phyloP scores from a whole-genome alignment of 2,797 vertebrate species.

The Semotilus atromaculatus region DNA sequence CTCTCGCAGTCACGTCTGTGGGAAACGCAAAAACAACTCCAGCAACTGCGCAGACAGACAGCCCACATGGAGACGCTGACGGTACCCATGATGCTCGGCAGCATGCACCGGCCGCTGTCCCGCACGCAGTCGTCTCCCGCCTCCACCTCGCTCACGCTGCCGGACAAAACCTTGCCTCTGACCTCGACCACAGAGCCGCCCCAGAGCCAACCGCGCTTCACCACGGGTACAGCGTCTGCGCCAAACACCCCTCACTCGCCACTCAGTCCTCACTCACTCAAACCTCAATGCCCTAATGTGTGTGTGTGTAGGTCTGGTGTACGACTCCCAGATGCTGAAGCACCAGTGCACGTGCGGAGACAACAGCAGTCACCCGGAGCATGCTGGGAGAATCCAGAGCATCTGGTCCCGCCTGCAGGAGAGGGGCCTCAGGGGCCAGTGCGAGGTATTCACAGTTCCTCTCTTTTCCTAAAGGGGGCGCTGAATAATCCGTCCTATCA shows the following conservation, averaged over 20 bases:
- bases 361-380: constrained; percentile 95
- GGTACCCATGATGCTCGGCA: constrained; percentile 76
- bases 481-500: background rate
- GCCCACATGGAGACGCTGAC: constrained; percentile 79
- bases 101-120: constrained; percentile 85
- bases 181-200: constrained; percentile 78
- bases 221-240: constrained; percentile 80
- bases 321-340: constrained; percentile 96
- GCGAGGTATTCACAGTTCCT: constrained; percentile 82
- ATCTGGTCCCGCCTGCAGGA: constrained; percentile 97
- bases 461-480: background rate
- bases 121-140: constrained; percentile 93
- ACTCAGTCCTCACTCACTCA: no score
- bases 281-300: background rate
- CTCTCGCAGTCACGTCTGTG: constrained; percentile 83
- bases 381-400: constrained; percentile 96
- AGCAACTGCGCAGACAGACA: constrained; percentile 84
- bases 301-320: constrained; percentile 84
- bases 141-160: constrained; percentile 84
- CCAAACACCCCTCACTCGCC: constrained; percentile 44
- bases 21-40: constrained; percentile 90
- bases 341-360: constrained; percentile 96
- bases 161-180: constrained; percentile 79
- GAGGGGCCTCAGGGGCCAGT: constrained; percentile 89
- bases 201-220: constrained; percentile 74